phyloP scores from a whole-genome alignment of 2,113 vertebrate species.

The Urocitellus parryii region DNA sequence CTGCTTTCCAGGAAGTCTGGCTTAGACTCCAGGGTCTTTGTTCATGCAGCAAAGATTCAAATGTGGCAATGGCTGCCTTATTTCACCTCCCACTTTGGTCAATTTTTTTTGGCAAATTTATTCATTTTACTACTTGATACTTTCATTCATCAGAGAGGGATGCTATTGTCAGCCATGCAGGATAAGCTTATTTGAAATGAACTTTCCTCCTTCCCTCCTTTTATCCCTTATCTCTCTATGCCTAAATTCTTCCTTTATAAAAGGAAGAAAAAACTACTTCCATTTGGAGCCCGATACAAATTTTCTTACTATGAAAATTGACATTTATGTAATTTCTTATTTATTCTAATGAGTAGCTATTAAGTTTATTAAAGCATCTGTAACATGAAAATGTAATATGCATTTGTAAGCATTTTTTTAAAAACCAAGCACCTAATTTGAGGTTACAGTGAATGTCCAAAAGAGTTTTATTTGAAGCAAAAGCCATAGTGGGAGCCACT shows the following conservation, averaged over 20 bases:
- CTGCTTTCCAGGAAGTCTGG: not conserved
- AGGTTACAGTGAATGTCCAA: not conserved
- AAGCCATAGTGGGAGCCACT: not conserved
- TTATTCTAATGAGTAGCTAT: conserved; percentile 41
- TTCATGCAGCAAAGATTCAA: not conserved
- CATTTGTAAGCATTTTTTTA: not conserved
- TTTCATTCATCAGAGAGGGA: not conserved
- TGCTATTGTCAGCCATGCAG: not conserved
- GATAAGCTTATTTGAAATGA: conserved; percentile 42
- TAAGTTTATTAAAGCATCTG: not conserved
- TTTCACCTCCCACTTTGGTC: not conserved
- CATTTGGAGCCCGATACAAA: not conserved
- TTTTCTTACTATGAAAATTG: not conserved
- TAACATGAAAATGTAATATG: not conserved
- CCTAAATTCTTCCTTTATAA: not conserved
- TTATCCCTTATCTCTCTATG: no score
- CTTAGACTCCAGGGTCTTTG: not conserved
- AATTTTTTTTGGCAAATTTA: not conserved
- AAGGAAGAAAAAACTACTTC: not conserved
- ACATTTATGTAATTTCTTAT: not conserved
- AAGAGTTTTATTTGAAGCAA: conserved; percentile 58
- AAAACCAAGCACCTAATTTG: conserved; percentile 40
- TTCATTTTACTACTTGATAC: conserved; percentile 33
- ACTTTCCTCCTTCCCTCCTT: no score
- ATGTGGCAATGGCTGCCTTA: not conserved